These are phyloP conservation scores for Seira musarum DNA, from an alignment of 2,888 invertebrate species.

Conservation along the genomic window DNA sequence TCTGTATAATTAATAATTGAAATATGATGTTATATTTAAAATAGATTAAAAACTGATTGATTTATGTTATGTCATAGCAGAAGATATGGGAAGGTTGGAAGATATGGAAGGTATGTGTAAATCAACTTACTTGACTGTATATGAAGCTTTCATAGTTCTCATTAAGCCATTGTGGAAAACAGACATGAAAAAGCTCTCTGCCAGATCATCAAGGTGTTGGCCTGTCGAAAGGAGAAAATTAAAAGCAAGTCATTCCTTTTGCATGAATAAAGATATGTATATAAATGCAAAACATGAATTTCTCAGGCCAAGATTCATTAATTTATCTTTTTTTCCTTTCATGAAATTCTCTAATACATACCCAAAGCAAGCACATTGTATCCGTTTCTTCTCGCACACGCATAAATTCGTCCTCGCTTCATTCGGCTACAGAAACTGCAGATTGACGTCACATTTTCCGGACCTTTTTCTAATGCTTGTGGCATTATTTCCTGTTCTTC, in stretches of 20 bases:
- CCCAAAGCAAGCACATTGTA: conserved; percentile 90
- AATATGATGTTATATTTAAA: too few species aligned
- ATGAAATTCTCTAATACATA: too few species aligned
- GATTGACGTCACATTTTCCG: conserved; percentile 72
- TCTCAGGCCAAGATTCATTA: too few species aligned
- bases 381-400: conserved; percentile 82
- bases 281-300: too few species aligned
- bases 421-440: conserved; percentile 84
- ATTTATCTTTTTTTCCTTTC: too few species aligned
- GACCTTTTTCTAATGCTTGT: conserved; percentile 65
- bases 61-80: too few species aligned
- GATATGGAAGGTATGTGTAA: not conserved
- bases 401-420: conserved; percentile 83
- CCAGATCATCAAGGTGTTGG: conserved; percentile 88
- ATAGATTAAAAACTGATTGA: not conserved
- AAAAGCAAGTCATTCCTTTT: not conserved
- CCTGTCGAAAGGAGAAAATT: conserved; percentile 71
- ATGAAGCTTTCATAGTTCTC: conserved; percentile 84
- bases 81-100: not conserved
- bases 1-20: conserved; percentile 73
- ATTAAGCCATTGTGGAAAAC: conserved; percentile 87
- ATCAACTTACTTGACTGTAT: conserved; percentile 81
- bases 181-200: conserved; percentile 86
- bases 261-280: too few species aligned
- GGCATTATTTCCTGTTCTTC: conserved; percentile 78